A percentile compares a stretch with the other conserved stretches of the same genome.
These are phyloP conservation scores for Jordanella pulchra DNA, from an alignment of 2,797 vertebrate genomes.

Conservation along the genomic window DNA sequence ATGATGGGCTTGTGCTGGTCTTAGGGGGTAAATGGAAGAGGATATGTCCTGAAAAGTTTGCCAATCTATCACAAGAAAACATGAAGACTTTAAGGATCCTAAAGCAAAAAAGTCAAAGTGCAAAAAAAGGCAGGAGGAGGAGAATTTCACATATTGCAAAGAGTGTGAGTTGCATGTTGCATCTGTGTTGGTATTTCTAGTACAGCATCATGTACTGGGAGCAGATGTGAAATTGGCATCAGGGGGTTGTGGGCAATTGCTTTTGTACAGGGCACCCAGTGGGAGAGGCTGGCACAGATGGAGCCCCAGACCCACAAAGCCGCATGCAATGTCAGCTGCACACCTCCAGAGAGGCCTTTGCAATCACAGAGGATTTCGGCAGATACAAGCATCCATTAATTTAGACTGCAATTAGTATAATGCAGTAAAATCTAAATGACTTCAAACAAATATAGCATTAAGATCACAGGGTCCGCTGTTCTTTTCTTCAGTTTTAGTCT, in stretches of 20 bases:
- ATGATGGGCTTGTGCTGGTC: not conserved
- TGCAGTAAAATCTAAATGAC: constrained; percentile 68
- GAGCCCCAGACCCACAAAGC: constrained; percentile 66
- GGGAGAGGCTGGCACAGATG: constrained; percentile 76
- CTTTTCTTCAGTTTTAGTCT: constrained; percentile 28
- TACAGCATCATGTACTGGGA: constrained; percentile 11
- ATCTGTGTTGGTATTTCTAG: constrained; percentile 26
- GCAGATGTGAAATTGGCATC: constrained; percentile 7
- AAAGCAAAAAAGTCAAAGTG: constrained; percentile 3
- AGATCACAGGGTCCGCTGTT: constrained; percentile 35
- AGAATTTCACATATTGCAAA: constrained; percentile 8
- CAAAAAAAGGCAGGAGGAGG: not conserved
- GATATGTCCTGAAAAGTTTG: not conserved
- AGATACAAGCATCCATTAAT: constrained; percentile 58
- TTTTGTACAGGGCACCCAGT: constrained; percentile 53
- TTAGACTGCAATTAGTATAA: constrained; percentile 70
- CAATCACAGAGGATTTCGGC: constrained; percentile 59
- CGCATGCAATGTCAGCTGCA: constrained; percentile 72
- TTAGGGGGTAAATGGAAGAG: not conserved
- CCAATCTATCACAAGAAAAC: not conserved
- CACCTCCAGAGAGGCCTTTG: constrained; percentile 66
- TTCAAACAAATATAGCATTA: constrained; percentile 45
- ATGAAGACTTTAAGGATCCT: not conserved
- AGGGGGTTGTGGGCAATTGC: constrained; percentile 11
- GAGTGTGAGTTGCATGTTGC: not conserved